Base-by-base conservation (phyloP, 2,797 vertebrate genomes). In the Lacerta agilis region DNA sequence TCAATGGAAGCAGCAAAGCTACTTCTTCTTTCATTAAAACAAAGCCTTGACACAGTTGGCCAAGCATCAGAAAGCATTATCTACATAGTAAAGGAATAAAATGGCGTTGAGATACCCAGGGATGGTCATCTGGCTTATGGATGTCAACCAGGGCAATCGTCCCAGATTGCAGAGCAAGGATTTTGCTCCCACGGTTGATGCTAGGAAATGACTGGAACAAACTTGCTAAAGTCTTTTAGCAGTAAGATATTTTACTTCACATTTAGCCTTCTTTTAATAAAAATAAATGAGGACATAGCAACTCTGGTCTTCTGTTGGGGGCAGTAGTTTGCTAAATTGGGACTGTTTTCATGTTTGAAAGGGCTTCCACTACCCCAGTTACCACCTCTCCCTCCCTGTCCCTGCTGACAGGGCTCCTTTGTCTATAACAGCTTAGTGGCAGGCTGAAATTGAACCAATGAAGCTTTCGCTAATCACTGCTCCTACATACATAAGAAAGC, bases 231-330 rank as follows among this genome's bases (percentile, higher is more conserved):
- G 13, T 13, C 13, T 55, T 55, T 55, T 55, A 77, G 41, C 73
- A 76, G n/a, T 76, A 66, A 71, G 49, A 43, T 69, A 71, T 61
- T 69, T 88, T 78, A 67, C 27, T 83, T 71, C 81, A 41, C 25
- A 55, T 83, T 83, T 83, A 78, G 81, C 82, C 61, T 78, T 77
- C 43, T 82, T 36, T 7, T 25, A 83, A 78, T 78, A 49, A 83
- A 83, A 88, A 55, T 58, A 66, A 80, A 66, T 13, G 82, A 58
- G 61, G 58, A 55, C 3, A 3, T 79, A 38, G 20, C 25, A 7
- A 49, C 76, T 33, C 23, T 4, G 1, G 20, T 64, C n/a, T 23
- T 81, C 85, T 49, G 25, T 27, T 38, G 29, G n/a, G 45, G 64
- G 76, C 3, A n/a, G 55, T 33, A 4, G 27, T 36, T 64, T 49